Evolutionary conservation across 2,888 invertebrate genomes (phyloP).

Genomic region (Bimastos eiseni): DNA sequence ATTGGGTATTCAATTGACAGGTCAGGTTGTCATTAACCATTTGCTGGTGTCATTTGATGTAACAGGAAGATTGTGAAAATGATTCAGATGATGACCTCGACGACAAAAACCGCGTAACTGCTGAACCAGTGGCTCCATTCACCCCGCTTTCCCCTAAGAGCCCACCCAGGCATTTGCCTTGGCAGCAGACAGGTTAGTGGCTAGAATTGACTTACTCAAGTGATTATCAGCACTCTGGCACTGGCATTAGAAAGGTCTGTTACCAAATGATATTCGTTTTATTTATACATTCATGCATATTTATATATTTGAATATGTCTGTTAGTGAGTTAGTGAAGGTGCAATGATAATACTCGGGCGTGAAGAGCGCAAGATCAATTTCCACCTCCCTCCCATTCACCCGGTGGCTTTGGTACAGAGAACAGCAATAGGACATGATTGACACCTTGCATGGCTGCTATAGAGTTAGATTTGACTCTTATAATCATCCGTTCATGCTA

Average conservation of each 20-base stretch:
- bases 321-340: too few relatives aligned
- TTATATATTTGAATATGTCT: not conserved
- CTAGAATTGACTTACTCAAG: not conserved
- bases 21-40: not conserved
- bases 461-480: too few relatives aligned
- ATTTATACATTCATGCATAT: not conserved
- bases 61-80: constrained; percentile 41
- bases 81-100: constrained; percentile 47
- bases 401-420: too few relatives aligned
- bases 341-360: too few relatives aligned
- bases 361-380: too few relatives aligned
- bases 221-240: not conserved
- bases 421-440: too few relatives aligned
- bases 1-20: not conserved
- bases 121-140: constrained; percentile 47
- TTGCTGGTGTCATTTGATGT: not conserved
- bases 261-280: not conserved
- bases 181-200: constrained; percentile 49
- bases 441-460: too few relatives aligned
- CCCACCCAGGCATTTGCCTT: constrained; percentile 42
- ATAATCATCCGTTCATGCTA: too few relatives aligned
- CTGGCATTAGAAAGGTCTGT: not conserved
- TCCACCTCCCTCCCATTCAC: too few relatives aligned
- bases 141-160: constrained; percentile 47
- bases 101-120: constrained; percentile 45